Percentiles rank a stretch among this genome's conserved stretches.
Evolutionary conservation across 2,113 vertebrate genomes (phyloP).

Genomic region (Rostratula benghalensis): DNA sequence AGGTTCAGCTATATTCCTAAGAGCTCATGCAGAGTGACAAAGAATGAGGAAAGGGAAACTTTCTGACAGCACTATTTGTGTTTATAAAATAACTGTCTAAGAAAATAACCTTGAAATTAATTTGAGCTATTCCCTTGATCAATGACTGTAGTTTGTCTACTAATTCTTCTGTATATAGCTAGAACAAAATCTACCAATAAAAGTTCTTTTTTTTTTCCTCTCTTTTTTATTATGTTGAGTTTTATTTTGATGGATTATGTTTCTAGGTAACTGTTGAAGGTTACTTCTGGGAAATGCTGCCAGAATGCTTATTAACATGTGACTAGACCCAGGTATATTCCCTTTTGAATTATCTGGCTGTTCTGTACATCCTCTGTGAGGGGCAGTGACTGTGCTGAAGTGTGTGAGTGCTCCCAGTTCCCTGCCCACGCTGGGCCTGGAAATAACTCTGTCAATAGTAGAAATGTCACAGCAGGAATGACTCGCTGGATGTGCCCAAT

Average conservation of each 20-base stretch:
- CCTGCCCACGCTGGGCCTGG: conserved; percentile 30
- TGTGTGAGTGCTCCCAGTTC: not conserved
- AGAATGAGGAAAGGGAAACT: not conserved
- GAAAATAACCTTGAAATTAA: not conserved
- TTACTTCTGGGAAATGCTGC: conserved; percentile 45
- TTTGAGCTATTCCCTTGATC: not conserved
- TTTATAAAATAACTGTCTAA: not conserved
- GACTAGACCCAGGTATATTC: conserved; percentile 6
- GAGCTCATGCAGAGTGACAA: not conserved
- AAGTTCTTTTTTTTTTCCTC: not conserved
- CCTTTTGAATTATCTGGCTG: not conserved
- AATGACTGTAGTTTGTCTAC: not conserved
- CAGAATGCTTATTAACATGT: conserved; percentile 19
- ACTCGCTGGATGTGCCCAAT: conserved; percentile 31
- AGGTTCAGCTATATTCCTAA: not conserved
- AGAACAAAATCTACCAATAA: not conserved
- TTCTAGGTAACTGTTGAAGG: conserved; percentile 48
- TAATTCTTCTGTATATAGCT: not conserved
- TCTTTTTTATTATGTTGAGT: not conserved
- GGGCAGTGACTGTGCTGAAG: conserved; percentile 11
- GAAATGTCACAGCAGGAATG: conserved; percentile 49
- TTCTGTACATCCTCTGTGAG: not conserved
- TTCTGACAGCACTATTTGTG: not conserved
- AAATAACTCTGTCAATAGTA: conserved; percentile 45
- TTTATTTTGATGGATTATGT: conserved; percentile 50